Evolutionary conservation across 2,113 vertebrate genomes (phyloP).

Genomic region (Psettodes erumei): DNA sequence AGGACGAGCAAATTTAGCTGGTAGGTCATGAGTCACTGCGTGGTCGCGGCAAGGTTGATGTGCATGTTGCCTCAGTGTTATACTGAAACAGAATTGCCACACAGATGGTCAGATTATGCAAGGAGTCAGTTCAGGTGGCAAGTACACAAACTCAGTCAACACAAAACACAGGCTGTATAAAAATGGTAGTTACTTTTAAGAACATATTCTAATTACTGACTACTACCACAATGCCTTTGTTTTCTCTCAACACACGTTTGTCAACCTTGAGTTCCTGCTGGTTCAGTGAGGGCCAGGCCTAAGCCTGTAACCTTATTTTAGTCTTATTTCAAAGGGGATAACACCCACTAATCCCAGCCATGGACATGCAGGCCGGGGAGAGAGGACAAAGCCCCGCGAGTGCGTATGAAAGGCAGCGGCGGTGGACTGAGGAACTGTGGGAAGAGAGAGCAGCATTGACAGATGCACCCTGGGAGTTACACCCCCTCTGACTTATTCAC

Average conservation of each 20-base stretch:
- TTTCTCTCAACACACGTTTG: background rate
- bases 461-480: constrained; percentile 8
- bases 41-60: constrained; percentile 39
- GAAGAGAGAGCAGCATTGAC: background rate
- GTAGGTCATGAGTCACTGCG: constrained; percentile 20
- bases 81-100: background rate
- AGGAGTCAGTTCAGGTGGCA: background rate
- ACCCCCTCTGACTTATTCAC: background rate
- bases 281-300: constrained; percentile 48
- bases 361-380: background rate
- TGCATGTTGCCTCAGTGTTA: background rate
- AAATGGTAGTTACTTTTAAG: background rate
- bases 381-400: constrained; percentile 7
- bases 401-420: background rate
- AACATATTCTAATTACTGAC: background rate
- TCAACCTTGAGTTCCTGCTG: constrained; percentile 42
- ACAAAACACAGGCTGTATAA: too few relatives aligned
- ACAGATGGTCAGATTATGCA: constrained; percentile 3
- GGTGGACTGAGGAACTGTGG: background rate
- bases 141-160: background rate
- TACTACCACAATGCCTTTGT: background rate
- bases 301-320: constrained; percentile 60
- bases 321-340: constrained; percentile 61
- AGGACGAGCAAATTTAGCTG: constrained; percentile 10
- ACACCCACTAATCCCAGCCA: constrained; percentile 52